Base-by-base conservation (phyloP, 2,888 invertebrate species). In the Drosophila quasianomalipes region DNA sequence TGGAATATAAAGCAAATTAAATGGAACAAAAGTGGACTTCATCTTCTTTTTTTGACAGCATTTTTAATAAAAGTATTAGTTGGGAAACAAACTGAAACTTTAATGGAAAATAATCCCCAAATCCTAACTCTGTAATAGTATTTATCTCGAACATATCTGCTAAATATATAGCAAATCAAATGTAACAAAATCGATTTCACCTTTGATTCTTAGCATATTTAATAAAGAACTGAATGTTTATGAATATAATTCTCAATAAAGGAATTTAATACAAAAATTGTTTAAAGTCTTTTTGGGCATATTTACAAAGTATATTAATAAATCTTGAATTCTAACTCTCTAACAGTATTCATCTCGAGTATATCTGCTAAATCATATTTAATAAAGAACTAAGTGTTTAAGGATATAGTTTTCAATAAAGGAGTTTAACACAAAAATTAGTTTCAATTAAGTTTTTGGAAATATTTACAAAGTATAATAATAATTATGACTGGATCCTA, bases 381-480 rank as follows among this genome's bases (percentile, higher is more conserved):
- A 4, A 22, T 7, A 22, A 22, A 47, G 14, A 47, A 22, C 22
- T 9, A 2, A 16, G 16, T 1, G 16, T 22, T 47, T 22, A 47
- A 16, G 7, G 7, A 2, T 22, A 22, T 3, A 47, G 14, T 22
- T 47, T 41, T 41, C 41, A n/a, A n/a, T 5, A 44, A 6, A 5
- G 22, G 22, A 6, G 9, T 54, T 35, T 35, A 26, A 54, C 19
- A 16, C 5, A 14, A 47, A 47, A 14, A 39, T 39, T 9, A 41
- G 2, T 41, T 41, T 10, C 41, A n/a, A 0, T 41, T n/a, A 5
- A 4, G 9, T 26, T 26, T 2, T 39, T 14, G 7, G n/a, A 19
- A 26, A 39, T 63, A 41, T 66, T n/a, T 51, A 62, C 49, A 49
- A 47, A 47, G 22, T 47, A 47, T 47, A 47, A 47, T 47, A 4